Conservation (phyloP, 2,797 vertebrate species). For the Pseudomugil tenellus region DNA sequence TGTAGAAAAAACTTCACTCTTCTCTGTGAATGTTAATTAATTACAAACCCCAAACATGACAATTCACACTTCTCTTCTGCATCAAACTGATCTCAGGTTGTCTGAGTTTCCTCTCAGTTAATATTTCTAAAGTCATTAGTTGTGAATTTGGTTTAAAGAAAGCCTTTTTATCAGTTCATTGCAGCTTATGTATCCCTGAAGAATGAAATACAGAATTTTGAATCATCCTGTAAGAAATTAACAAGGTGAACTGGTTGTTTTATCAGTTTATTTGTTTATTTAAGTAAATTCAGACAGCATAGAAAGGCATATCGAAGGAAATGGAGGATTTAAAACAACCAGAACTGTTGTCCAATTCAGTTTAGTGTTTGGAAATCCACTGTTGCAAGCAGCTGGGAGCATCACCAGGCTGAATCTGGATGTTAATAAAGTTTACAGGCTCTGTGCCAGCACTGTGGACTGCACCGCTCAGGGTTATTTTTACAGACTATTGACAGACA, state of each 20-base stretch:
- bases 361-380: slow-evolving; percentile 58
- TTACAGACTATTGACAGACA: slow-evolving; percentile 77
- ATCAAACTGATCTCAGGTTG: slow-evolving; percentile 27
- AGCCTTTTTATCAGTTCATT: slow-evolving; percentile 24
- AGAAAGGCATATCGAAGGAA: slow-evolving; percentile 50
- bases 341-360: slow-evolving; percentile 48
- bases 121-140: slow-evolving; percentile 30
- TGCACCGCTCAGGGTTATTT: slow-evolving; percentile 77
- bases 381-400: slow-evolving; percentile 66
- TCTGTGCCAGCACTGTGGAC: slow-evolving; percentile 75
- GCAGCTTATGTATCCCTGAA: not conserved
- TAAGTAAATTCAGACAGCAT: slow-evolving; percentile 22
- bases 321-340: slow-evolving; percentile 51
- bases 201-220: slow-evolving; percentile 10
- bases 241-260: slow-evolving; percentile 42
- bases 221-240: slow-evolving; percentile 18
- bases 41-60: slow-evolving; percentile 48
- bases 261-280: slow-evolving; percentile 6
- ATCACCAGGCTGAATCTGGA: slow-evolving; percentile 69
- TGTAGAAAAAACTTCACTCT: slow-evolving; percentile 48
- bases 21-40: slow-evolving; percentile 54
- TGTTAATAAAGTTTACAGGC: slow-evolving; percentile 80
- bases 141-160: slow-evolving; percentile 1
- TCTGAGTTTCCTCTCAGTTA: slow-evolving; percentile 38
- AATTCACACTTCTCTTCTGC: slow-evolving; percentile 34